Base-by-base conservation (phyloP, 1,140 invertebrate genomes). In the Brachionus calyciflorus region DNA sequence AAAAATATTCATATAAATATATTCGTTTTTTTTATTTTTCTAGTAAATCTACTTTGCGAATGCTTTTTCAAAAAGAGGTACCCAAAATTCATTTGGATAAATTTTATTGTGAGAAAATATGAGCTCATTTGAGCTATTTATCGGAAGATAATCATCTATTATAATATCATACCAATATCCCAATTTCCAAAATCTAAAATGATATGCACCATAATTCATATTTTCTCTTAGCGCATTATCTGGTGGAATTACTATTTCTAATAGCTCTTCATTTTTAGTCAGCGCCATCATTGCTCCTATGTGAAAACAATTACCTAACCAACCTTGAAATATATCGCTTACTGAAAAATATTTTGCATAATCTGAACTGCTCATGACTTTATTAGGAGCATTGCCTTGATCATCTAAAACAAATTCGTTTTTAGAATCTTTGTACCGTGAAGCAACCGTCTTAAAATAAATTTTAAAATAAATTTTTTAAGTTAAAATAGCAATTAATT, bases 51-150 rank as follows among this genome's bases (percentile, higher is more conserved):
- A 73, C 69, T 82, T 82, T 2, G 82, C 80, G 63, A 80, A 81
- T 10, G 82, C 82, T 78, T 84, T 84, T 78, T 84, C 83, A 41
- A 84, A 40, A 1, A 84, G 78, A 4, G 83, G 80, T n/a, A 82
- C 81, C 83, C 83, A 84, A 76, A 84, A 84, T 78, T 84, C 83
- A n/a, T 77, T 78, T 0, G 79, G 12, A 51, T 80, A 78, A 3
- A 49, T 41, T 2, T 78, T 26, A 55, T 81, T 82, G 5, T 79
- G 78, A 6, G 81, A 81, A 70, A 80, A 83, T 40, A 82, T 24
- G 2, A 84, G 78, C 10, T 76, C 41, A 0, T 81, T 81, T 28
- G 81, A 78, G 19, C 77, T 78, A 60, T 79, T 78, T 1, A 82
- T 53, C 1, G 69, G 69, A 17, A 73, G 21, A 51, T 73, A 73